phyloP scores from a whole-genome alignment of 2,888 invertebrate species.

The Hirudinaria manillensis region DNA sequence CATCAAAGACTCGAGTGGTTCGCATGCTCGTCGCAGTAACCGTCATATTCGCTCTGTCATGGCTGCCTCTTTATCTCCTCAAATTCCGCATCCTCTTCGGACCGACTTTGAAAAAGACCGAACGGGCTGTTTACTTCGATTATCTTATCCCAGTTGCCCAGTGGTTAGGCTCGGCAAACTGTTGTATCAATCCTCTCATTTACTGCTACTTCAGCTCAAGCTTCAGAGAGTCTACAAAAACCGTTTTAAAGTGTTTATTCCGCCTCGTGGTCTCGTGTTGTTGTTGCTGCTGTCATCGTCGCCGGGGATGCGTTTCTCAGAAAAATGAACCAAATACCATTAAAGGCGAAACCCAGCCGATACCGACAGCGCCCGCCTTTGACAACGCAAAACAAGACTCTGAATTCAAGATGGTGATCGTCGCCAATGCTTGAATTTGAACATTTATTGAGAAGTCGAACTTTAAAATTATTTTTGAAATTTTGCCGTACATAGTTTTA shows the following conservation, averaged over 20 bases:
- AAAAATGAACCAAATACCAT: no score
- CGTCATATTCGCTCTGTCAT: constrained; percentile 83
- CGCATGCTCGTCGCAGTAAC: constrained; percentile 90
- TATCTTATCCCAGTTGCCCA: constrained; percentile 77
- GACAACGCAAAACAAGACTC: no score
- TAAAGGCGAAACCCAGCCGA: no score
- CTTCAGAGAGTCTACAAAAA: constrained; percentile 33
- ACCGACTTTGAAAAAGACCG: constrained; percentile 15
- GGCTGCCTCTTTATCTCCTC: constrained; percentile 84
- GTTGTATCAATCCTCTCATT: constrained; percentile 87
- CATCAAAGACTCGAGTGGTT: constrained; percentile 86
- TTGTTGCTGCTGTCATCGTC: no score
- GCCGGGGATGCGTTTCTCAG: no score
- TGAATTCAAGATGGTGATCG: no score
- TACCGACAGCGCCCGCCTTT: no score
- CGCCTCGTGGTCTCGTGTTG: no score
- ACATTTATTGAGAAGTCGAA: no score
- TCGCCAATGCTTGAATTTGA: no score
- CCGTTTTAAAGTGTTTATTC: constrained; percentile 29
- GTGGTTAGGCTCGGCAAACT: constrained; percentile 87
- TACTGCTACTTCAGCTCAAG: constrained; percentile 72
- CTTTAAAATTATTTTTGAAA: no score
- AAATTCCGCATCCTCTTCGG: constrained; percentile 68
- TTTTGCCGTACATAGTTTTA: no score
- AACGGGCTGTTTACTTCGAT: constrained; percentile 30